Evolutionary conservation across 2,888 invertebrate species (phyloP), one percentile per base, ranked within the genome.

Genomic region (Matsumyia berberina): DNA sequence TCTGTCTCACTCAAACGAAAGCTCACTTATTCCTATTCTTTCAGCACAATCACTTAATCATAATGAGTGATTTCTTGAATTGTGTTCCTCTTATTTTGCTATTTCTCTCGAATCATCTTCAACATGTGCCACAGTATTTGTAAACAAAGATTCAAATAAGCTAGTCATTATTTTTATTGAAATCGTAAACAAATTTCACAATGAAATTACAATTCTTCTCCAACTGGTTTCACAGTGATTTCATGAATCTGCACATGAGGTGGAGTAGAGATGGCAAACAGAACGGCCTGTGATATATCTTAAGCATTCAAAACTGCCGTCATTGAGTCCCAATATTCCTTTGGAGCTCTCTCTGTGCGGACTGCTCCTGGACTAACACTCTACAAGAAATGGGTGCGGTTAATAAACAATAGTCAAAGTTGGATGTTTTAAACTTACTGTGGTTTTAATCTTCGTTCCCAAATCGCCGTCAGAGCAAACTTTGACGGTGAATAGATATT

Each of bases 401-500:
- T 24, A 24, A 3, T 1, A 24, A 24, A 24, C 1, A 3, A 3
- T 4, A 24, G 12, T 19, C 17, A 29, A 1, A 1, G 24, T 1
- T 24, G 4, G 24, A 17, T 0, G 12, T 11, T 2, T 11, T 89
- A 12, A 19, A 55, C 39, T 88, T 70, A 92, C 92, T 66, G 92
- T 89, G 4, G 92, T 88, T 74, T 90, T 89, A 11, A 92, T 90
- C 12, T 88, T 88, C 0, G 90, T 90, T 57, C 89, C 88, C 53
- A 88, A 87, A 91, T 90, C 11, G 92, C 92, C 5, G 90, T 89
- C n/a, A 92, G 81, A 0, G 91, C 92, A 81, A 89, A 90, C 83
- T 92, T 92, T 5, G 89, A 89, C 0, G 90, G 89, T 44, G 90
- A 89, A 87, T 92, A 92, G 19, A 92, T 88, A 70, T 91, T 92